phyloP scores from a whole-genome alignment of 2,797 vertebrate genomes.

The Neosilurus hyrtlii region DNA sequence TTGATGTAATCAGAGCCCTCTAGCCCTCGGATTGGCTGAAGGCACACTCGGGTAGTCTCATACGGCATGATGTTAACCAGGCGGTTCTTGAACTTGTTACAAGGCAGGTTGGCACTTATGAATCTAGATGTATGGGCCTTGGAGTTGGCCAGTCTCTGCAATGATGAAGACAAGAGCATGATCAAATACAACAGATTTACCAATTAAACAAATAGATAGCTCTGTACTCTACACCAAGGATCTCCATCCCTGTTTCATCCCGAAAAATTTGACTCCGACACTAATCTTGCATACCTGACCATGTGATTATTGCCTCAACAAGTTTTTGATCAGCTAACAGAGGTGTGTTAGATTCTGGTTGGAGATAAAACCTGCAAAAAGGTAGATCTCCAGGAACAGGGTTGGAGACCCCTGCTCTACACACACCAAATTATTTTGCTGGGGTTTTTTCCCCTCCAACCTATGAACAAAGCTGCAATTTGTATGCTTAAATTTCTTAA shows the following conservation, averaged over 20 bases:
- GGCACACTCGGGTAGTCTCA: constrained; percentile 92
- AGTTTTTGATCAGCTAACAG: no score
- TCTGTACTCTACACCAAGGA: background rate
- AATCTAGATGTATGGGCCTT: constrained; percentile 97
- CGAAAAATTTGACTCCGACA: no score
- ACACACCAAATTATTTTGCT: background rate
- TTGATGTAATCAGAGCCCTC: constrained; percentile 98
- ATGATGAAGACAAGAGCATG: background rate
- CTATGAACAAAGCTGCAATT: background rate
- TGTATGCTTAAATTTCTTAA: background rate
- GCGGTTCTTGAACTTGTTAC: constrained; percentile 84
- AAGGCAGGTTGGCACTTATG: constrained; percentile 90
- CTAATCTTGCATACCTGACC: no score
- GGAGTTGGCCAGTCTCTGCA: constrained; percentile 83
- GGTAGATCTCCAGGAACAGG: no score
- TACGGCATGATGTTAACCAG: constrained; percentile 99
- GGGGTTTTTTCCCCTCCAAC: background rate
- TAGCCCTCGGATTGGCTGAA: constrained; percentile 95
- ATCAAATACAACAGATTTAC: background rate
- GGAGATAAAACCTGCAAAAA: no score
- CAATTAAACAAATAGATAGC: background rate
- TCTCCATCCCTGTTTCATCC: no score
- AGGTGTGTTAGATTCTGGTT: no score
- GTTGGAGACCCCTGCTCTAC: no score
- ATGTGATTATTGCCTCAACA: no score